Base-by-base conservation (phyloP, 2,888 invertebrate genomes). In the Catocala fraxini region DNA sequence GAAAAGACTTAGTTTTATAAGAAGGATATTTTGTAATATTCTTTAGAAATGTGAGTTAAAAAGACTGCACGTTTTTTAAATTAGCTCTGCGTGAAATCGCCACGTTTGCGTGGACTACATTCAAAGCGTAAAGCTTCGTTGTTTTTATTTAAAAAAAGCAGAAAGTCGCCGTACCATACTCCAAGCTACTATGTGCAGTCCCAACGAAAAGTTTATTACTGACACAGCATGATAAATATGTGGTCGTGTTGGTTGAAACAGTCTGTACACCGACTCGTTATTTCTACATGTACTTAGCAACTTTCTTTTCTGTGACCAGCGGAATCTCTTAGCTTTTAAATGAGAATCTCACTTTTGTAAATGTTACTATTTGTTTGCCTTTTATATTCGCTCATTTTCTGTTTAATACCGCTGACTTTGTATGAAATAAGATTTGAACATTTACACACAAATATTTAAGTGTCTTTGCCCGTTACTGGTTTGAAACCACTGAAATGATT, bases 151-250 rank as follows among this genome's bases (percentile, higher is more conserved):
- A n/a, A 63, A 69, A 77, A 77, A 71, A 63, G 59, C 59, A 65
- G 69, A 68, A 71, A 74, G 66, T 64, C 71, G 69, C 65, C 59
- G 61, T 59, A 63, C 59, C 60, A 60, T 76, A 73, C 71, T 81
- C 73, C 61, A 67, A 68, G 59, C 56, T 63, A 66, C 68, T 65
- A 58, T 73, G 63, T 69, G 68, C 65, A 55, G 67, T 69, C 59
- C 63, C 59, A 66, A 64, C 68, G 65, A 65, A 80, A 76, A 79
- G 67, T 80, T 80, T 79, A 76, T 73, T 71, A 70, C 71, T 57
- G 54, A 69, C 65, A 65, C 65, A 58, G 63, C 67, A 63, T 70
- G 70, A 73, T 72, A 76, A 71, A 76, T 71, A 70, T 65, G 59
- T 49, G 47, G 53, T 58, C 49, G 61, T 62, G 56, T 60, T 58